Evolutionary conservation across 2,797 vertebrate species (phyloP).

Genomic region (Sardinella longiceps): DNA sequence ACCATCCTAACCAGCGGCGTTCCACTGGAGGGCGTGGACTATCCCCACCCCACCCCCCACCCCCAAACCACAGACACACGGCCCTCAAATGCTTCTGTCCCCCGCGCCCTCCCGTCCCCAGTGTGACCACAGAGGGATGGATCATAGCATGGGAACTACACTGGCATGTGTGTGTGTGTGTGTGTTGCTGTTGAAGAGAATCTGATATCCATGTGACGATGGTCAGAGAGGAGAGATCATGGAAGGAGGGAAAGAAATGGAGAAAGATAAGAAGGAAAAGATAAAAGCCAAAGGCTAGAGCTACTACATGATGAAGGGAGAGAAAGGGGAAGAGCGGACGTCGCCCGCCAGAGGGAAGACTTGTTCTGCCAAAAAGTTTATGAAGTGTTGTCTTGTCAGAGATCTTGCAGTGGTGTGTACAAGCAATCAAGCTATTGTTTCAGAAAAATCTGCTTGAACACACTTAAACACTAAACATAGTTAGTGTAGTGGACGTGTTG

Average conservation of each 20-base stretch:
- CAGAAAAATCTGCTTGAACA: too few species aligned
- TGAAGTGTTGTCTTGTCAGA: background rate
- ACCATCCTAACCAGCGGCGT: constrained; percentile 17
- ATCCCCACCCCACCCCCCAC: background rate
- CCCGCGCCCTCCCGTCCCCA: background rate
- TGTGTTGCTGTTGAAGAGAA: background rate
- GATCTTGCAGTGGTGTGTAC: background rate
- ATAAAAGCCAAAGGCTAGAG: too few species aligned
- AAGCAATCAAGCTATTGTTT: too few species aligned
- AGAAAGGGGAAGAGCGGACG: background rate
- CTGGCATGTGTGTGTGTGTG: background rate
- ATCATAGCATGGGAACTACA: background rate
- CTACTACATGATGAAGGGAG: too few species aligned
- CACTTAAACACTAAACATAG: background rate
- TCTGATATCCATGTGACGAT: background rate
- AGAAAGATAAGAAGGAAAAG: background rate
- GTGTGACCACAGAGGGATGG: background rate
- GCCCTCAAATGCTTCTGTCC: background rate
- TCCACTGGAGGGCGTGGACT: constrained; percentile 40
- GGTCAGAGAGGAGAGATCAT: background rate
- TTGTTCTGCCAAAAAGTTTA: background rate
- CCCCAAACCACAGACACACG: background rate
- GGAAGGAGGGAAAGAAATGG: too few species aligned
- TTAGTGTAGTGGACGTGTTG: background rate
- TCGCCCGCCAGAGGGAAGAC: background rate